phyloP scores from a whole-genome alignment of 2,113 vertebrate species.

The Equus przewalskii region DNA sequence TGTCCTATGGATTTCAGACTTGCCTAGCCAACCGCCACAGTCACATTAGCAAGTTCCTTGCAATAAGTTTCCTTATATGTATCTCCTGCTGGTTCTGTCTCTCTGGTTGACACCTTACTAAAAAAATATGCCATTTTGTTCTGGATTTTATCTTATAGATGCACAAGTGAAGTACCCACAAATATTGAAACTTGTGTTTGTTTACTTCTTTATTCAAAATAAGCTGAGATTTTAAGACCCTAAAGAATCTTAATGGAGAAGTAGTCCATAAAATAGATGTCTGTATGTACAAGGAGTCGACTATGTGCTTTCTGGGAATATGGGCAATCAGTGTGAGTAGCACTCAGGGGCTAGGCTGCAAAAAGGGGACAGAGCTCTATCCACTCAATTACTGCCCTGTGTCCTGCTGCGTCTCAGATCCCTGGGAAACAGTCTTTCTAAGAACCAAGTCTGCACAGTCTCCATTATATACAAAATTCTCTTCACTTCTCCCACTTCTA shows the following conservation, averaged over 20 bases:
- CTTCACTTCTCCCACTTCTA: not conserved
- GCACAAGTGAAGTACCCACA: not conserved
- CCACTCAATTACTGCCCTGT: not conserved
- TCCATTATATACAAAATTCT: not conserved
- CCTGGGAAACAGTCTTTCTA: not conserved
- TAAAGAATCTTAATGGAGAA: not conserved
- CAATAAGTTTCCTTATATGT: not conserved
- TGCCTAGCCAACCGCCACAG: not conserved
- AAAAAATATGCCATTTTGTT: not conserved
- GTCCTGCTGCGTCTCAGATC: slow-evolving; percentile 29
- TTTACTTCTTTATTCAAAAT: slow-evolving; percentile 28
- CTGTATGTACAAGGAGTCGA: not conserved
- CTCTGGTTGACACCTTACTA: not conserved
- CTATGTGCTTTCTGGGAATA: not conserved
- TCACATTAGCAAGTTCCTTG: not conserved
- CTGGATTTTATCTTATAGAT: not conserved
- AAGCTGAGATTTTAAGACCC: not conserved
- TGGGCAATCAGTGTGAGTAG: not conserved
- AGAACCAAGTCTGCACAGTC: not conserved
- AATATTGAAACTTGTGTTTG: not conserved
- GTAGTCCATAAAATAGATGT: not conserved
- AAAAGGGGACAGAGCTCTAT: not conserved
- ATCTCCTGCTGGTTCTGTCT: not conserved
- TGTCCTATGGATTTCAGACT: not conserved
- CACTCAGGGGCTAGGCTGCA: not conserved